Evolutionary conservation across 2,888 invertebrate genomes (phyloP).

Genomic region (Athalia cordata): DNA sequence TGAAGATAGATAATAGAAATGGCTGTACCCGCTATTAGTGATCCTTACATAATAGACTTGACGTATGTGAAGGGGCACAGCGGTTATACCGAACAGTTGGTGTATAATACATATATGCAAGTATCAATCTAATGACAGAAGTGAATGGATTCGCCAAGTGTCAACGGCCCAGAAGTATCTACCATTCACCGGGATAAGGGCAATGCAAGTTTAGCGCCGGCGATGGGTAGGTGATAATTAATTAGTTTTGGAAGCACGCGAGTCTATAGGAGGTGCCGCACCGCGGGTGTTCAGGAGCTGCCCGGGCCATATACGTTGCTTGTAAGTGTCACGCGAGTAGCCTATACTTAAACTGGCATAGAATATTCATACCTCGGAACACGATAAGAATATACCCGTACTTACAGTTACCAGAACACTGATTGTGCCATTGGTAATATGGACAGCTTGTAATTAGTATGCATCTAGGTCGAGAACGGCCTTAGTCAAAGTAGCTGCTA

Average conservation of each 20-base stretch:
- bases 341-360: slow-evolving; percentile 65
- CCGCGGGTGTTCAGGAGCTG: slow-evolving; percentile 3
- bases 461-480: slow-evolving; percentile 41
- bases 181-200: background rate
- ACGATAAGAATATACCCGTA: slow-evolving; percentile 65
- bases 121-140: slow-evolving; percentile 12
- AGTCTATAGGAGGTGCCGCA: slow-evolving; percentile 34
- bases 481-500: slow-evolving; percentile 37
- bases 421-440: slow-evolving; percentile 64
- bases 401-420: slow-evolving; percentile 56
- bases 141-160: background rate
- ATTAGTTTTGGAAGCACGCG: slow-evolving; percentile 64
- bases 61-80: background rate
- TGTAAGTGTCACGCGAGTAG: slow-evolving; percentile 58
- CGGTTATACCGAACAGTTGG: background rate
- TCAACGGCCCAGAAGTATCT: background rate
- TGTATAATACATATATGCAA: background rate
- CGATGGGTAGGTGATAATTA: slow-evolving; percentile 62
- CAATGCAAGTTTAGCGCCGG: slow-evolving; percentile 26
- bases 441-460: slow-evolving; percentile 45
- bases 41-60: background rate
- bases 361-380: slow-evolving; percentile 67
- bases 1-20: slow-evolving; percentile 49
- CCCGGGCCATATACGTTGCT: background rate
- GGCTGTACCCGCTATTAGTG: background rate